Evolutionary conservation across 2,113 vertebrate genomes (phyloP).

Genomic region (Salvelinus namaycush): DNA sequence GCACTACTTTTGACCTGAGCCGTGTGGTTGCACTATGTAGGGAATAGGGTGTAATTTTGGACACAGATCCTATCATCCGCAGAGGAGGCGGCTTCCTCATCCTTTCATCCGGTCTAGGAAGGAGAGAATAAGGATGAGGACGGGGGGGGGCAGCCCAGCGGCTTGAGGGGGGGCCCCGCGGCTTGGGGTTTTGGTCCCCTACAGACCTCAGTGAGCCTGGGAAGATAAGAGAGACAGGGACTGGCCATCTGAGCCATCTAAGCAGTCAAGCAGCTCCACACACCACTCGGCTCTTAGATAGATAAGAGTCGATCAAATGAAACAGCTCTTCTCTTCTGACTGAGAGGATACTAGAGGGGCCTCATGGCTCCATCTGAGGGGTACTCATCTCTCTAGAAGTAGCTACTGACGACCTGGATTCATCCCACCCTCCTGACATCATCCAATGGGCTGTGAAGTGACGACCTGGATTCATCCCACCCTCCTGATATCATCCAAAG

Average conservation of each 20-base stretch:
- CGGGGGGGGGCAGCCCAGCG: slow-evolving; percentile 48
- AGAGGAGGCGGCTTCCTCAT: slow-evolving; percentile 43
- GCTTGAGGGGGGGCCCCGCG: background rate
- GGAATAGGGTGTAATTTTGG: no score
- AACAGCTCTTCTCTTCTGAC: slow-evolving; percentile 32
- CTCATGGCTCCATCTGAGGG: slow-evolving; percentile 39
- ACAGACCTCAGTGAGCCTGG: slow-evolving; percentile 60
- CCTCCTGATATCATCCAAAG: background rate
- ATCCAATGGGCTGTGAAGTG: background rate
- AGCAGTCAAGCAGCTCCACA: slow-evolving; percentile 2
- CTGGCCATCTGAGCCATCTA: slow-evolving; percentile 33
- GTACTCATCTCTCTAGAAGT: slow-evolving; percentile 7
- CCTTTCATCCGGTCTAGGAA: slow-evolving; percentile 48
- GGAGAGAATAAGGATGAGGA: slow-evolving; percentile 43
- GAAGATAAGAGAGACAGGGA: slow-evolving; percentile 61
- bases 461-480: slow-evolving; percentile 11
- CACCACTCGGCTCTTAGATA: slow-evolving; percentile 5
- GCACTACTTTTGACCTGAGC: no score
- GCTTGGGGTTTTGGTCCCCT: slow-evolving; percentile 40
- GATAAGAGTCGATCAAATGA: slow-evolving; percentile 51
- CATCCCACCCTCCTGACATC: background rate
- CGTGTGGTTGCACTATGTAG: no score
- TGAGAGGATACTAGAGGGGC: slow-evolving; percentile 28
- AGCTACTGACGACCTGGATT: slow-evolving; percentile 4
- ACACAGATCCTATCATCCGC: slow-evolving; percentile 54